A percentile compares a stretch with the other conserved stretches of the same genome.
phyloP scores from a whole-genome alignment of 2,888 invertebrate genomes.

The Pyrochroa serraticornis region DNA sequence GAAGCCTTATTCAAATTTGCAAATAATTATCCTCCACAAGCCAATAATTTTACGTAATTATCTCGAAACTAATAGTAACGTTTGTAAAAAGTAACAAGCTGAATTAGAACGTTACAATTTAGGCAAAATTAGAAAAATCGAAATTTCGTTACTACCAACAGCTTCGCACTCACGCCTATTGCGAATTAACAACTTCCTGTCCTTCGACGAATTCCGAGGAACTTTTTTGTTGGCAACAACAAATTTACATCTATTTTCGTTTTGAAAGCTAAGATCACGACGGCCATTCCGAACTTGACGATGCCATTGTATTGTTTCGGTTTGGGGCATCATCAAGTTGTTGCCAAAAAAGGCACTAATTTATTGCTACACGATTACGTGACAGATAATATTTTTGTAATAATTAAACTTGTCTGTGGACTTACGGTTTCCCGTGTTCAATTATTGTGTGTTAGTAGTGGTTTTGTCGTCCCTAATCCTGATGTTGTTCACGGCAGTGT shows the following conservation, averaged over 20 bases:
- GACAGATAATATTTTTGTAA: constrained; percentile 22
- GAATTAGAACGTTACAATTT: too few relatives aligned
- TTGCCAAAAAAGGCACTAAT: constrained; percentile 7
- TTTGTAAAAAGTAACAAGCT: neutral
- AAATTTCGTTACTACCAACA: too few relatives aligned
- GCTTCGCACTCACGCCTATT: too few relatives aligned
- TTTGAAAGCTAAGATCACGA: neutral
- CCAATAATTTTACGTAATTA: neutral
- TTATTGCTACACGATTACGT: constrained; percentile 2
- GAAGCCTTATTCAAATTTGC: constrained; percentile 2
- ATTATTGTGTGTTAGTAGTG: constrained; percentile 16
- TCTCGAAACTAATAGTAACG: neutral
- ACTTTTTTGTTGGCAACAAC: too few relatives aligned
- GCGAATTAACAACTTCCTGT: too few relatives aligned
- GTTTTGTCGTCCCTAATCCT: constrained; percentile 13
- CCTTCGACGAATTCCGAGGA: too few relatives aligned
- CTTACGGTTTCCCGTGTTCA: constrained; percentile 17
- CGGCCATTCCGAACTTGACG: neutral
- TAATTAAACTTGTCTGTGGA: constrained; percentile 1
- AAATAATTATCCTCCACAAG: constrained; percentile 7
- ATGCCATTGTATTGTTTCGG: neutral
- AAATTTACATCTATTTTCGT: too few relatives aligned
- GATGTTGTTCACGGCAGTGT: constrained; percentile 14
- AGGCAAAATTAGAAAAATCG: too few relatives aligned
- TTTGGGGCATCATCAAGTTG: neutral